Evolutionary conservation across 2,113 vertebrate genomes (phyloP).

Genomic region (Oreochromis spilurus): DNA sequence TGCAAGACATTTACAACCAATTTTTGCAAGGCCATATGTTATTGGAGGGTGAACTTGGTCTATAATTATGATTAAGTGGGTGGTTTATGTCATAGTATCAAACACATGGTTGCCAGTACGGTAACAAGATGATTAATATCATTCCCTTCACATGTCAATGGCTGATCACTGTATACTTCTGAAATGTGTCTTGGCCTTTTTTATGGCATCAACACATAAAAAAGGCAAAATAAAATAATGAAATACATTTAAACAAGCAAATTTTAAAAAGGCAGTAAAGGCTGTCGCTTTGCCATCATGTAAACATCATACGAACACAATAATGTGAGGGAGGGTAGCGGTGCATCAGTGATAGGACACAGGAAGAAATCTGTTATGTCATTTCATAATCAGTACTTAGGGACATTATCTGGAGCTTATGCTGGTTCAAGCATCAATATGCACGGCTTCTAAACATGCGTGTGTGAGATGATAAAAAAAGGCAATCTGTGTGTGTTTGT

Average conservation of each 20-base stretch:
- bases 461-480: not conserved
- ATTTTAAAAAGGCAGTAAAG: not conserved
- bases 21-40: not conserved
- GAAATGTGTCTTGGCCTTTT: not conserved
- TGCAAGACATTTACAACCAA: not conserved
- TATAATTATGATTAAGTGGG: not conserved
- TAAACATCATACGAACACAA: not conserved
- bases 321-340: not conserved
- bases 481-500: conserved; percentile 21
- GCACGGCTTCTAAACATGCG: not conserved
- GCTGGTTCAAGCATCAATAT: conserved; percentile 3
- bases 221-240: not conserved
- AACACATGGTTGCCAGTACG: not conserved
- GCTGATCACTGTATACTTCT: not conserved
- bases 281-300: not conserved
- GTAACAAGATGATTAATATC: not conserved
- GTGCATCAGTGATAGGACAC: conserved; percentile 9
- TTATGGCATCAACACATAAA: not conserved
- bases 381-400: conserved; percentile 51
- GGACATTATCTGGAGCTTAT: conserved; percentile 49
- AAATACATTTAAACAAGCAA: not conserved
- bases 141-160: not conserved
- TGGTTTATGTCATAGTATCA: not conserved
- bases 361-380: conserved; percentile 47
- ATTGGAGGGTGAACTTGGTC: not conserved